Evolutionary conservation across 2,113 vertebrate genomes (phyloP), one percentile per base, ranked within the genome.

Genomic region (Theristicus caerulescens): DNA sequence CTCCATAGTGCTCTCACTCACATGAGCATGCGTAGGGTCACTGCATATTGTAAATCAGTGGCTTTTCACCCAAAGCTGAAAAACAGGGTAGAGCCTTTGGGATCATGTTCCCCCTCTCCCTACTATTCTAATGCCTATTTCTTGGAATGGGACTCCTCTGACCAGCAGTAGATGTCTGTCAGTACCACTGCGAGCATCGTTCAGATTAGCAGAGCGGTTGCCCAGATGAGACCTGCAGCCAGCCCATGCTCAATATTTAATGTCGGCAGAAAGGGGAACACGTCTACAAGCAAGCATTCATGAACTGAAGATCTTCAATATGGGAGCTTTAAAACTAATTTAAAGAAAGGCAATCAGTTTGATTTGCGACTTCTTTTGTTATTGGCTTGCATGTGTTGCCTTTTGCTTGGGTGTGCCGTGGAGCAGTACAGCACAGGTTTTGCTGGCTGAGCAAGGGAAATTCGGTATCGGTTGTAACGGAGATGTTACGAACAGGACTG

Each of bases 381-480:
- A 32, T 9, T 27, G 20, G 27, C 42, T 74, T 55, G 36, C 36
- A 55, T 4, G 20, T 44, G 4, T 42, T 49, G 9, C 15, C 31
- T 42, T 79, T 66, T 31, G n/a, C 34, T 65, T 25, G 52, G 10
- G 34, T 32, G 55, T 58, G 57, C 38, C 32, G 27, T 1, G 3
- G 61, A 69, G 54, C 13, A 69, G 18, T 6, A 42, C 32, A 52
- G 44, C 47, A 36, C 0, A 0, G 38, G 8, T 51, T 84, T 40
- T 84, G 38, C 16, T 40, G 26, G 26, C 38, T 55, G 27, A 82
- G 74, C 22, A 71, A 52, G 46, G 26, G n/a, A 64, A 44, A 73
- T 44, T 61, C 1, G 1, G 9, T 19, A 59, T 31, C 21, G 16
- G 26, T n/a, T 72, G 46, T 44, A 71, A 57, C 0, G 1, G 24